Conservation (phyloP, 1,140 invertebrate genomes). For the Drosophila grimshawi region DNA sequence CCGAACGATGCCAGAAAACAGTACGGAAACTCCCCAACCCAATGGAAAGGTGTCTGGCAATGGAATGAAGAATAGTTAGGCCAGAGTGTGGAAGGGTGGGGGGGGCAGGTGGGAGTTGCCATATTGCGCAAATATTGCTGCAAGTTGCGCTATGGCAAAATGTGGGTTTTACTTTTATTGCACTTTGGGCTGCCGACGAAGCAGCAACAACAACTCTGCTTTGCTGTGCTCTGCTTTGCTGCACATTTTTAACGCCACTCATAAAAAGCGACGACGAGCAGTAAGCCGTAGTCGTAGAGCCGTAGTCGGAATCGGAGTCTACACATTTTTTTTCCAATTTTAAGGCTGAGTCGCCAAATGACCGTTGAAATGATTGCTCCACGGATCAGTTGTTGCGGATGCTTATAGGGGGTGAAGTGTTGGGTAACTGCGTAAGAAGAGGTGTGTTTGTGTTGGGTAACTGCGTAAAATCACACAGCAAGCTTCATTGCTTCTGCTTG, state of each 20-base stretch:
- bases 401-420: neutral
- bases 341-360: slow-evolving; percentile 82
- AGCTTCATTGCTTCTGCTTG: slow-evolving; percentile 53
- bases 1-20: slow-evolving; percentile 46
- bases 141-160: slow-evolving; percentile 74
- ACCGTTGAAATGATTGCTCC: slow-evolving; percentile 80
- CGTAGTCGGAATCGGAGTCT: slow-evolving; percentile 8
- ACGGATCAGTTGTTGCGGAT: slow-evolving; percentile 25
- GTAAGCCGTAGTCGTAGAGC: slow-evolving; percentile 25
- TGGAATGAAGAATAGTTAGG: too few relatives aligned
- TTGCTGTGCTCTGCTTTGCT: slow-evolving; percentile 21
- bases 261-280: slow-evolving; percentile 79
- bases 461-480: slow-evolving; percentile 63
- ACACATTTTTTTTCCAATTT: slow-evolving; percentile 75
- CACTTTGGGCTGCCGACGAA: slow-evolving; percentile 66
- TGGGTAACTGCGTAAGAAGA: slow-evolving; percentile 46
- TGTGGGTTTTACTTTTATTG: slow-evolving; percentile 81
- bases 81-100: too few relatives aligned
- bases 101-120: slow-evolving; percentile 27
- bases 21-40: neutral
- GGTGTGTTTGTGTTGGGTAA: neutral
- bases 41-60: too few relatives aligned
- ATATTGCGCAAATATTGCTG: slow-evolving; percentile 82
- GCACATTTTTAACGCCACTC: slow-evolving; percentile 79
- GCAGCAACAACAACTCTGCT: slow-evolving; percentile 18